Conservation (phyloP, 2,888 invertebrate species). For the Ctenicera cuprea region DNA sequence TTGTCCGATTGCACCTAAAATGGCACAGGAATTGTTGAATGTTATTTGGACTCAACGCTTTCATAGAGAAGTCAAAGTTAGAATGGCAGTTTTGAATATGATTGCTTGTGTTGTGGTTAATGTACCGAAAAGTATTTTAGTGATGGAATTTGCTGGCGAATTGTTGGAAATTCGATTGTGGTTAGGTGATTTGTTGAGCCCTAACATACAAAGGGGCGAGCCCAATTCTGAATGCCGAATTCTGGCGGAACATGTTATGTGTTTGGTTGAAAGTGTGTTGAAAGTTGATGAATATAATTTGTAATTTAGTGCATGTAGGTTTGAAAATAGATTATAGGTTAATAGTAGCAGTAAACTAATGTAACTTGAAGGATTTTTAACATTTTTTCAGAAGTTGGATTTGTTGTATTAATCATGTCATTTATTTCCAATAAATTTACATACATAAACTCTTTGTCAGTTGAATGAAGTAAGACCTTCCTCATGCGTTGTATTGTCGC, state of each 20-base stretch:
- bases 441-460: too few relatives aligned
- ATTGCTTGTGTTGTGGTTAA: constrained; percentile 80
- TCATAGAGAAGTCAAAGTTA: constrained; percentile 80
- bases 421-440: too few relatives aligned
- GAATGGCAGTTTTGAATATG: constrained; percentile 80
- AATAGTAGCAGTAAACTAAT: too few relatives aligned
- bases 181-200: constrained; percentile 77
- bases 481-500: too few relatives aligned
- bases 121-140: constrained; percentile 76
- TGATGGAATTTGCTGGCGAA: constrained; percentile 77
- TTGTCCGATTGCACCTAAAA: constrained; percentile 78
- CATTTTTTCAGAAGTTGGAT: too few relatives aligned
- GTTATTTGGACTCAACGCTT: constrained; percentile 81
- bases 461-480: too few relatives aligned
- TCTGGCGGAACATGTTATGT: constrained; percentile 78
- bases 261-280: constrained; percentile 74
- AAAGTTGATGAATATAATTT: constrained; percentile 61
- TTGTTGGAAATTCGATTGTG: constrained; percentile 81
- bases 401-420: too few relatives aligned
- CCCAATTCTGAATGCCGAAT: constrained; percentile 79
- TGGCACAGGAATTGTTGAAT: constrained; percentile 81
- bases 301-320: too few relatives aligned
- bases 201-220: constrained; percentile 78
- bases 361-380: too few relatives aligned
- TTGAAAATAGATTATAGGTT: too few relatives aligned